Base-by-base conservation (phyloP, 2,797 vertebrate genomes). In the Tinamus major region DNA sequence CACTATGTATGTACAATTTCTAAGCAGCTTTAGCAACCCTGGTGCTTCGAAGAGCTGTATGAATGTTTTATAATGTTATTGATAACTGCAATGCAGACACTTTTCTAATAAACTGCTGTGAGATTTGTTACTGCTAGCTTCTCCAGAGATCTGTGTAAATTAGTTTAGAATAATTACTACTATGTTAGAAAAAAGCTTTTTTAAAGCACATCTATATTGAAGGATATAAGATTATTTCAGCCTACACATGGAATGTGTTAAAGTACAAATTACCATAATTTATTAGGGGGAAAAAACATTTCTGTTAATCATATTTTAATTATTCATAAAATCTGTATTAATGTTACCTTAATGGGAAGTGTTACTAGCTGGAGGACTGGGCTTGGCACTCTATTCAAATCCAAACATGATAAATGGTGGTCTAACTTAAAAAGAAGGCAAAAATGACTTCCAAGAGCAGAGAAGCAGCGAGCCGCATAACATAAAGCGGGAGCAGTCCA, bases 311-410 rank as follows among this genome's bases (percentile, higher is more conserved):
- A 94, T 95, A 35, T 93, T 96, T 96, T 95, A 97, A 97, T 96
- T 96, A 96, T 91, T 97, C 92, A 96, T 97, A 93, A 95, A 96
- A 96, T 92, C 93, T 97, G 93, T 89, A 95, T 97, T 93, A 97
- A 62, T 71, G 77, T 86, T 96, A 94, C 87, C 85, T 96, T 96
- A 95, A 93, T 96, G 88, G 86, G 80, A 90, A 58, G 13, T 13
- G 31, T 81, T 95, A 93, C 83, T 94, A 96, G 89, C 93, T 96
- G 96, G 44, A 77, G 56, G 79, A 48, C 71, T 63, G 39, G 29
- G 27, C 11, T 59, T 83, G 71, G 79, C 44, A 84, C 72, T 91
- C 51, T 78, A 42, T 79, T 89, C 84, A 90, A 88, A 61, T 37
- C 56, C 33, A 26, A 79, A 79, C 76, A 79, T 77, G 53, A 90